phyloP scores from a whole-genome alignment of 2,797 vertebrate species.

The Chaetophractus vellerosus region DNA sequence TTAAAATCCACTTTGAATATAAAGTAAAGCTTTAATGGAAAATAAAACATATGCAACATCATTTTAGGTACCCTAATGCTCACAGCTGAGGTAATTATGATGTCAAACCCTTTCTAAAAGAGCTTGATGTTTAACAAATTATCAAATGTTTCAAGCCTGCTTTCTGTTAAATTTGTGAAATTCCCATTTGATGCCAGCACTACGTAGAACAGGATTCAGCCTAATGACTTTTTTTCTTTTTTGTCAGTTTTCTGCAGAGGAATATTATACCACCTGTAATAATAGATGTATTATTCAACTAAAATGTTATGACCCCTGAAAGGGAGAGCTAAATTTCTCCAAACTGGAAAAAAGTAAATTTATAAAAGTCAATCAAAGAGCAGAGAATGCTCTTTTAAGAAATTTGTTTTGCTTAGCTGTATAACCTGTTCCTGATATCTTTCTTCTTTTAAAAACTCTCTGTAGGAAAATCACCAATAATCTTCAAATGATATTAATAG shows the following conservation, averaged over 20 bases:
- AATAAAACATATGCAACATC: not conserved
- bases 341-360: conserved; percentile 42
- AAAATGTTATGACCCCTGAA: not conserved
- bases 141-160: not conserved
- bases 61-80: not conserved
- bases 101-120: not conserved
- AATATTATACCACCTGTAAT: not conserved
- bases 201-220: not conserved
- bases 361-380: conserved; percentile 46
- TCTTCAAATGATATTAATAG: conserved; percentile 59
- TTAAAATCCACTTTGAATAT: not conserved
- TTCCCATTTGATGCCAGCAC: not conserved
- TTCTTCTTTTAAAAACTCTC: conserved; percentile 15
- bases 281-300: not conserved
- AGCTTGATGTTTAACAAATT: not conserved
- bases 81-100: not conserved
- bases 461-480: conserved; percentile 52
- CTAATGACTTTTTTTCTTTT: not conserved
- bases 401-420: not conserved
- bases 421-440: not conserved
- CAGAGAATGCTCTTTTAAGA: not conserved
- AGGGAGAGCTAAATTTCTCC: conserved; percentile 32
- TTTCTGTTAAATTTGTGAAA: not conserved
- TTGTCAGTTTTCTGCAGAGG: not conserved
- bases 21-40: conserved; percentile 34